Conservation (phyloP, 2,113 vertebrate species). For the Platichthys flesus region DNA sequence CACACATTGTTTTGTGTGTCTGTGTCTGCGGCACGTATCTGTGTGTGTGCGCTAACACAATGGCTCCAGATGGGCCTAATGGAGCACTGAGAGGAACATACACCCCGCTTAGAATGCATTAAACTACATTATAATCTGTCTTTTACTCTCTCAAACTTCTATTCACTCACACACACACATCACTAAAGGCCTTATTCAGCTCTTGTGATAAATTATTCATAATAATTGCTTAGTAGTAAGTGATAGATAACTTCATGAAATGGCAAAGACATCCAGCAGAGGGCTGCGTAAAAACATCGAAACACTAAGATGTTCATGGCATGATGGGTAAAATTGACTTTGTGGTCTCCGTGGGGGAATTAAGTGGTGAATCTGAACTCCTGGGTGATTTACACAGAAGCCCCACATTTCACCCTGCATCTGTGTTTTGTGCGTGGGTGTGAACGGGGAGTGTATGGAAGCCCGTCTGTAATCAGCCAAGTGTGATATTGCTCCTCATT, state of each 20-base stretch:
- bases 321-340: conserved; percentile 46
- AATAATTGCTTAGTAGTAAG: conserved; percentile 14
- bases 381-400: conserved; percentile 30
- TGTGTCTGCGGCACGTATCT: not conserved
- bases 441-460: conserved; percentile 47
- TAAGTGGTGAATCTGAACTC: conserved; percentile 34
- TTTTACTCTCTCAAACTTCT: conserved; percentile 24
- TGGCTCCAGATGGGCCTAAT: conserved; percentile 69
- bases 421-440: conserved; percentile 32
- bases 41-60: not conserved
- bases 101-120: conserved; percentile 19
- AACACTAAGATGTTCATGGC: not conserved
- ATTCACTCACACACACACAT: conserved; percentile 9
- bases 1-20: conserved; percentile 8
- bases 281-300: conserved; percentile 10
- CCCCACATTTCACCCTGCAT: conserved; percentile 24
- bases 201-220: conserved; percentile 30
- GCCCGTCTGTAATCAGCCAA: conserved; percentile 73
- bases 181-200: conserved; percentile 5
- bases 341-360: conserved; percentile 10
- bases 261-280: not conserved
- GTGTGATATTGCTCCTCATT: conserved; percentile 76
- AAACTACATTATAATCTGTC: conserved; percentile 28
- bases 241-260: not conserved
- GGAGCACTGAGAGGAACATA: conserved; percentile 43